Conservation (phyloP, 2,888 invertebrate genomes). For the Tipula unca region DNA sequence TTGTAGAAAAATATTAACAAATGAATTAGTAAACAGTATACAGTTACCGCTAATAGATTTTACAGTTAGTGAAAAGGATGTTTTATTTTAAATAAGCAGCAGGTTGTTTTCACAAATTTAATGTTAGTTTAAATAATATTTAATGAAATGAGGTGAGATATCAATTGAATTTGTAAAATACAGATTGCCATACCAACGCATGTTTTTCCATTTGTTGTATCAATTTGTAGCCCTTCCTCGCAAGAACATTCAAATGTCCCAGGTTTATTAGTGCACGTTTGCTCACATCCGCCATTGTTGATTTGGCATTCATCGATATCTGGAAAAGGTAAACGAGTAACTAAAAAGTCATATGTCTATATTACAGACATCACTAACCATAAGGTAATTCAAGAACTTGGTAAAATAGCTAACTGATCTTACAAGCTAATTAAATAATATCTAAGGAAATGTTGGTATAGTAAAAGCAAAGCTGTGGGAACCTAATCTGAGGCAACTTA, state of each 20-base stretch:
- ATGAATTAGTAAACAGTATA: not conserved
- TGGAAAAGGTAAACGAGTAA: constrained; percentile 29
- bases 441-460: too few relatives aligned
- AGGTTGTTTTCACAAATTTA: not conserved
- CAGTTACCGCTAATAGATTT: not conserved
- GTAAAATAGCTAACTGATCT: too few relatives aligned
- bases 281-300: constrained; percentile 47
- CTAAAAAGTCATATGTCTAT: too few relatives aligned
- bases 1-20: not conserved
- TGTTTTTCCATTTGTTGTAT: constrained; percentile 39
- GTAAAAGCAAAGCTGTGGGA: too few relatives aligned
- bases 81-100: not conserved
- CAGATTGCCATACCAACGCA: constrained; percentile 44
- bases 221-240: constrained; percentile 44
- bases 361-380: too few relatives aligned
- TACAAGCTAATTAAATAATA: too few relatives aligned
- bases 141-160: not conserved
- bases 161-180: not conserved
- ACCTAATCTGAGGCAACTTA: too few relatives aligned
- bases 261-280: constrained; percentile 47
- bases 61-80: not conserved
- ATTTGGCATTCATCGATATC: constrained; percentile 51
- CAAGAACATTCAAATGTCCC: constrained; percentile 52
- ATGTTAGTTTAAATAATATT: not conserved
- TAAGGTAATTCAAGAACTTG: too few relatives aligned